A percentile compares a stretch with the other conserved stretches of the same genome.
Evolutionary conservation across 2,113 vertebrate species (phyloP).

Genomic region (Carlito syrichta): DNA sequence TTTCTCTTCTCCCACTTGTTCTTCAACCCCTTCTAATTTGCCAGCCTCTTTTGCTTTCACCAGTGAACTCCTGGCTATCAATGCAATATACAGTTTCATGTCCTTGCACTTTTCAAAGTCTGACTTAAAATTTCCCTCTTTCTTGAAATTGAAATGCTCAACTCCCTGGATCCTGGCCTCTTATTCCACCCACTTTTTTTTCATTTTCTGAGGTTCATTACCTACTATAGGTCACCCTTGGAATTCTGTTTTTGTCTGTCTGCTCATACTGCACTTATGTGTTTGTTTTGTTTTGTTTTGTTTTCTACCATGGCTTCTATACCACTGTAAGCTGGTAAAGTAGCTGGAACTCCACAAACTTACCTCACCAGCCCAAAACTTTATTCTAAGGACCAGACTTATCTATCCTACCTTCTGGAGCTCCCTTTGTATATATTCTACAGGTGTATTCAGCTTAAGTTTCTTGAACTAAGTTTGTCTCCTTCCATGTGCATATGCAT

Average conservation of each 20-base stretch:
- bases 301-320: background rate
- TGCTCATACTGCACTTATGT: background rate
- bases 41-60: background rate
- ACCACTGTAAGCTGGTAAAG: background rate
- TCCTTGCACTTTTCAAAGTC: background rate
- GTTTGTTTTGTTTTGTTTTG: no score
- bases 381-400: background rate
- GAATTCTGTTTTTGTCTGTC: background rate
- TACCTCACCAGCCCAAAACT: background rate
- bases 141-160: background rate
- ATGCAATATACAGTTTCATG: background rate
- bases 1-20: background rate
- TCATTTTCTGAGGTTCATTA: background rate
- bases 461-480: background rate
- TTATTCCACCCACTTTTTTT: background rate
- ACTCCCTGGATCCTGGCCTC: background rate
- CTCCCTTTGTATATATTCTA: background rate
- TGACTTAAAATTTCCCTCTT: conserved; percentile 1
- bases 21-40: background rate
- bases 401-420: background rate
- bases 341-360: background rate
- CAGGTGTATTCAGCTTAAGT: background rate
- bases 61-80: background rate
- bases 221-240: background rate
- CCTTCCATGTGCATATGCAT: background rate